phyloP scores from a whole-genome alignment of 2,797 vertebrate species.

The Acrossocheilus wenchowensis region DNA sequence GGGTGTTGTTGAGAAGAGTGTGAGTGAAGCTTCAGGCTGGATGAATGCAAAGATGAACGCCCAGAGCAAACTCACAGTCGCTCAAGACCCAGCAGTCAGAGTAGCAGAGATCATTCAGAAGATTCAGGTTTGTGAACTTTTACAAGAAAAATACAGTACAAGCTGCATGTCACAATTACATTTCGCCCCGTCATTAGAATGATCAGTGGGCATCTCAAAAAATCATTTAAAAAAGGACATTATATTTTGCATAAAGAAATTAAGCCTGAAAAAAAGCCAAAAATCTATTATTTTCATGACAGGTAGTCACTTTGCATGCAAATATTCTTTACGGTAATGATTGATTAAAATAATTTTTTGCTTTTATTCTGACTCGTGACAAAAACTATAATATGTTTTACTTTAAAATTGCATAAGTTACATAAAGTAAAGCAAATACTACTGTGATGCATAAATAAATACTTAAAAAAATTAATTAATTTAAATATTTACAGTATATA shows the following conservation, averaged over 20 bases:
- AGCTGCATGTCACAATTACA: background rate
- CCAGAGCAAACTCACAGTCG: slow-evolving; percentile 86
- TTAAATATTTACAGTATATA: background rate
- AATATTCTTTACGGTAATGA: background rate
- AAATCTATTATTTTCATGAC: background rate
- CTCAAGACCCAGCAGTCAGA: slow-evolving; percentile 91
- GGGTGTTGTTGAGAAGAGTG: slow-evolving; percentile 85
- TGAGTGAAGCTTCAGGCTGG: slow-evolving; percentile 89
- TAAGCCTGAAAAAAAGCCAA: background rate
- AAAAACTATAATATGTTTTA: background rate
- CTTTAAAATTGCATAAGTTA: background rate
- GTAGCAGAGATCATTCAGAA: slow-evolving; percentile 91
- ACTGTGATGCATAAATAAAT: background rate
- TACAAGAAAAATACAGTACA: background rate
- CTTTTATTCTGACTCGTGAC: background rate
- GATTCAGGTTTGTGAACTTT: slow-evolving; percentile 81
- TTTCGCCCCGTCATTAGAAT: background rate
- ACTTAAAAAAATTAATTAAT: background rate
- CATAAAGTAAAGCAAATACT: background rate
- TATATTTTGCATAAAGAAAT: background rate
- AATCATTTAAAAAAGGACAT: background rate
- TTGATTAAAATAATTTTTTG: background rate
- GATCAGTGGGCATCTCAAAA: background rate
- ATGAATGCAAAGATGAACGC: slow-evolving; percentile 92
- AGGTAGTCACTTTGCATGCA: background rate